These are phyloP conservation scores for Muraenolepis orangiensis DNA, from an alignment of 2,797 vertebrate genomes.

Conservation along the genomic window DNA sequence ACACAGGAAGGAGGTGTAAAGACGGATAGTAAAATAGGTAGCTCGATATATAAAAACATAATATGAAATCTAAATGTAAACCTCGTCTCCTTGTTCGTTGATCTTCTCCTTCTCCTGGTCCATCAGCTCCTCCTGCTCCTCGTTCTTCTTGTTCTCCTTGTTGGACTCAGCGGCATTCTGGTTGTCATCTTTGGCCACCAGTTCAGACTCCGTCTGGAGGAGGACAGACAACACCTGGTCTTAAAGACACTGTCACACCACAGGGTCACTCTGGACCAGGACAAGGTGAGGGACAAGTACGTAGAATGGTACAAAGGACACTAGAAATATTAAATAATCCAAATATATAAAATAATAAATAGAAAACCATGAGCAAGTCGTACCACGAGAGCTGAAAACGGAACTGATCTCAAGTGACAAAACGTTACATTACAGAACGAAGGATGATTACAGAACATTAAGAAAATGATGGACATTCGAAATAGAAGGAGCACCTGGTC, in stretches of 20 bases:
- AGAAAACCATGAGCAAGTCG: background rate
- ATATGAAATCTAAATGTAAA: slow-evolving; percentile 38
- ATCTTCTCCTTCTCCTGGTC: slow-evolving; percentile 79
- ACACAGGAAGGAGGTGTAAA: background rate
- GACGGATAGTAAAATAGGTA: background rate
- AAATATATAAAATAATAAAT: background rate
- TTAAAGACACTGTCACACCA: background rate
- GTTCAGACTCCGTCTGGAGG: slow-evolving; percentile 84
- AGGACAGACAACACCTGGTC: background rate
- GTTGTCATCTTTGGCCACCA: slow-evolving; percentile 94
- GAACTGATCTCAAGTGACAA: background rate
- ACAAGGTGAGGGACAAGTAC: too few relatives aligned
- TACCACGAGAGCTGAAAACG: background rate
- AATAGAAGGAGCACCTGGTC: too few relatives aligned
- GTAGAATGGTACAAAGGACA: too few relatives aligned
- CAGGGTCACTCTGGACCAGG: background rate
- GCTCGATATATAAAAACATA: background rate
- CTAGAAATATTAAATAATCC: background rate
- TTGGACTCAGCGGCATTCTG: slow-evolving; percentile 75
- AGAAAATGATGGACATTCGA: too few relatives aligned
- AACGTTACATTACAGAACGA: background rate
- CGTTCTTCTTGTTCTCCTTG: slow-evolving; percentile 76
- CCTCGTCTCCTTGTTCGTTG: slow-evolving; percentile 92
- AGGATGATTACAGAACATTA: too few relatives aligned
- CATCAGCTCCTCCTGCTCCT: slow-evolving; percentile 72